These are phyloP conservation scores for Stenchaetothrips biformis DNA, from an alignment of 2,888 invertebrate genomes.

Conservation along the genomic window DNA sequence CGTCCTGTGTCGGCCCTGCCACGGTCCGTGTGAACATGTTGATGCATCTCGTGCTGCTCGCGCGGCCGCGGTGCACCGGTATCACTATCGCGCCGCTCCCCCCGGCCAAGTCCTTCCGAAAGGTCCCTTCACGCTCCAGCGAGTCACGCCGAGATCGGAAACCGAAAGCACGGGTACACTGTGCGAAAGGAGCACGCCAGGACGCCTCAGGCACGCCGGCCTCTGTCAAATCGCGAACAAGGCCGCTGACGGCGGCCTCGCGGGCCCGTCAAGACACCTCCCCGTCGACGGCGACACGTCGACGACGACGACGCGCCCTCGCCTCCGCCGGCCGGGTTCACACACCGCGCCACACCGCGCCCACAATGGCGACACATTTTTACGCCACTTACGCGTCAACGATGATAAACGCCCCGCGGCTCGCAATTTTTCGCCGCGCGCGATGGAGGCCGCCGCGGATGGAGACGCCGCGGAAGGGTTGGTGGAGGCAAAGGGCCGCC, in stretches of 20 bases:
- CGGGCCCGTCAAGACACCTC: neutral
- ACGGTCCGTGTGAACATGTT: constrained; percentile 10
- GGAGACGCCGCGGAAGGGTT: neutral
- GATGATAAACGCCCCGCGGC: neutral
- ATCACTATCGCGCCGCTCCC: neutral
- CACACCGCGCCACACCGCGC: no score
- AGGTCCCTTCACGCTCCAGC: neutral
- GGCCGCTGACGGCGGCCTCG: neutral
- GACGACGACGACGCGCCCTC: no score
- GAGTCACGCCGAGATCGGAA: neutral
- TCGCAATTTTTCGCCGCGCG: constrained; percentile 2
- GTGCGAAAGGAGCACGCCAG: neutral
- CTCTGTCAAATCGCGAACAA: no score
- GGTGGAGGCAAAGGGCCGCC: neutral
- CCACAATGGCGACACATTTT: constrained; percentile 16
- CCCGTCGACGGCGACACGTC: neutral
- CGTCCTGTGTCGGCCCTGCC: no score
- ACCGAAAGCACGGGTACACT: neutral
- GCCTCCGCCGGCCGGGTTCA: no score
- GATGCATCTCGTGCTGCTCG: neutral
- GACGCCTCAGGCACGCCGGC: no score
- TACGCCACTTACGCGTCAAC: constrained; percentile 5
- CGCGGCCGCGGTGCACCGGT: neutral
- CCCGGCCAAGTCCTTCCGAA: neutral
- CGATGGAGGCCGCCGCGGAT: neutral